Conservation (phyloP, 1,140 invertebrate species). For the Atta texana region DNA sequence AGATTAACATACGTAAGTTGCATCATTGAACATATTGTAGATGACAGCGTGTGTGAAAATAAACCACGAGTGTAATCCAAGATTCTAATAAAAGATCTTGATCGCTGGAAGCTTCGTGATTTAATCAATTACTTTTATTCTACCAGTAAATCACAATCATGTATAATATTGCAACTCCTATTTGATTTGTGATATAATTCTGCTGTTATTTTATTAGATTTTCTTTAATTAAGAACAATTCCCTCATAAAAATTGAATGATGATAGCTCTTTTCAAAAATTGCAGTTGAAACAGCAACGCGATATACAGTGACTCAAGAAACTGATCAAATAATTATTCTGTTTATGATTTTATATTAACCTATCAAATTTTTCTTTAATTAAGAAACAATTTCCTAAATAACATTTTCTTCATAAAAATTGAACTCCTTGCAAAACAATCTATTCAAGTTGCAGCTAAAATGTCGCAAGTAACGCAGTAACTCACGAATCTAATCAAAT, state of each 20-base stretch:
- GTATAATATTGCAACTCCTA: not conserved
- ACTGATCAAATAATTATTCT: not conserved
- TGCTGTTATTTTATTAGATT: not conserved
- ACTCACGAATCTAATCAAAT: too few species aligned
- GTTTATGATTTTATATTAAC: too few species aligned
- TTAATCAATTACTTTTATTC: not conserved
- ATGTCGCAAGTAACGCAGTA: too few species aligned
- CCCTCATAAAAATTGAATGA: not conserved
- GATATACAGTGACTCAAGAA: not conserved
- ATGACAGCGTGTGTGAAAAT: conserved; percentile 59
- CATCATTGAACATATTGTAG: conserved; percentile 66
- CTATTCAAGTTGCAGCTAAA: too few species aligned
- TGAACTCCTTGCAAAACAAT: too few species aligned
- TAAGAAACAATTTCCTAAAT: too few species aligned
- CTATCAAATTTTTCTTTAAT: too few species aligned
- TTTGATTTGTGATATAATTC: not conserved
- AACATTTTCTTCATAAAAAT: too few species aligned
- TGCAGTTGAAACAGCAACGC: not conserved
- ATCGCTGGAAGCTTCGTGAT: conserved; percentile 56
- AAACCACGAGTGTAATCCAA: conserved; percentile 71
- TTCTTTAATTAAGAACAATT: not conserved
- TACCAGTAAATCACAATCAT: not conserved
- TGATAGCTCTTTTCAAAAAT: not conserved
- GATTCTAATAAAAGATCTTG: conserved; percentile 74
- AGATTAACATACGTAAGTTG: conserved; percentile 65